These are phyloP conservation scores for Australoheros scitulus DNA, from an alignment of 2,113 vertebrate genomes.

Conservation along the genomic window DNA sequence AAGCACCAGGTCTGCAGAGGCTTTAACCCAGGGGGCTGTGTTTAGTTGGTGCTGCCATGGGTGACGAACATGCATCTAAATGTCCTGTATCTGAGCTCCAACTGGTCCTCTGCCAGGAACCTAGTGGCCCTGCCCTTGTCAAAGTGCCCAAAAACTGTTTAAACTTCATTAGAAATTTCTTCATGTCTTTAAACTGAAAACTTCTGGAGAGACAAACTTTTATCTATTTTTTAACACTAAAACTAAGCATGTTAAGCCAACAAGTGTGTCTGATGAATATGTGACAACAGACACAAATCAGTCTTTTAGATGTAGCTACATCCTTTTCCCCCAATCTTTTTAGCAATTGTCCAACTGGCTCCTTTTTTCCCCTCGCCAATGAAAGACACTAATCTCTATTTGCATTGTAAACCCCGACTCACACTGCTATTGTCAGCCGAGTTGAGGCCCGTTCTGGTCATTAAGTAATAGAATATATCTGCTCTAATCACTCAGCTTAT, in stretches of 20 bases:
- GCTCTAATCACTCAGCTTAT: constrained; percentile 41
- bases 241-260: neutral
- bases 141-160: neutral
- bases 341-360: neutral
- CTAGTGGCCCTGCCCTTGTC: neutral
- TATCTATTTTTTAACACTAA: neutral
- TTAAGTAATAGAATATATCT: constrained; percentile 32
- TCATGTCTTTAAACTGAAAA: neutral
- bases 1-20: constrained; percentile 45
- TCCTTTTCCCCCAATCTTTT: no score
- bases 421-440: constrained; percentile 41
- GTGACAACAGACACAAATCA: neutral
- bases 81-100: neutral
- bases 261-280: neutral
- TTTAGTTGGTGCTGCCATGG: constrained; percentile 51
- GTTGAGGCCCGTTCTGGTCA: neutral
- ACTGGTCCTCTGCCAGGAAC: constrained; percentile 23
- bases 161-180: neutral
- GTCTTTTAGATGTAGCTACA: no score
- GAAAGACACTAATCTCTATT: neutral
- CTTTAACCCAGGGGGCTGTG: constrained; percentile 49
- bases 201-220: neutral
- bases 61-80: constrained; percentile 37
- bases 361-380: neutral
- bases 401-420: constrained; percentile 3